Evolutionary conservation across 2,113 vertebrate species (phyloP).

Genomic region (Hemibagrus wyckioides): DNA sequence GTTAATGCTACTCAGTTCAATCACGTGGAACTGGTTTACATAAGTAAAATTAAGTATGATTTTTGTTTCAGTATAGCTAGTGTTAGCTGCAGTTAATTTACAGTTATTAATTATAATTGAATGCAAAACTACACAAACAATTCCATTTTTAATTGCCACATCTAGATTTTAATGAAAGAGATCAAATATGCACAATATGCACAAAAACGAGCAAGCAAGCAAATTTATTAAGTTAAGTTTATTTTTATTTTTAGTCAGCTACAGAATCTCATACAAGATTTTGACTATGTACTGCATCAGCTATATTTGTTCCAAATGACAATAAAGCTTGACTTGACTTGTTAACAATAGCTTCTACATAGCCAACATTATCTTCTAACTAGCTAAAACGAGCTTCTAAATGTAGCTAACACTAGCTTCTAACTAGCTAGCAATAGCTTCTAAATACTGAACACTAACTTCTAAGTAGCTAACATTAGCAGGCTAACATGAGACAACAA

Average conservation of each 20-base stretch:
- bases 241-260: not conserved
- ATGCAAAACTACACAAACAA: not conserved
- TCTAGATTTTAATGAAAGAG: not conserved
- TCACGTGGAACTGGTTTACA: too few species aligned
- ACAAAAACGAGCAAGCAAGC: not conserved
- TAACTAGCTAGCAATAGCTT: too few species aligned
- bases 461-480: not conserved
- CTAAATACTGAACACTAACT: too few species aligned
- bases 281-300: too few species aligned
- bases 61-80: not conserved
- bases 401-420: not conserved
- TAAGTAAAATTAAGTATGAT: too few species aligned
- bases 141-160: not conserved
- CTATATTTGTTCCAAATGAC: too few species aligned
- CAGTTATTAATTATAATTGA: not conserved
- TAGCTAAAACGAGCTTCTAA: too few species aligned
- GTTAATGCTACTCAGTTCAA: too few species aligned
- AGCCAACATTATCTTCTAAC: too few species aligned
- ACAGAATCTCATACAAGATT: not conserved
- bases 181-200: not conserved
- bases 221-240: not conserved
- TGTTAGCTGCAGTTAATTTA: not conserved
- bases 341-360: not conserved
- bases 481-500: not conserved
- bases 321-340: too few species aligned